Base-by-base conservation (phyloP, 1,140 invertebrate genomes). In the Drosophila pachea region DNA sequence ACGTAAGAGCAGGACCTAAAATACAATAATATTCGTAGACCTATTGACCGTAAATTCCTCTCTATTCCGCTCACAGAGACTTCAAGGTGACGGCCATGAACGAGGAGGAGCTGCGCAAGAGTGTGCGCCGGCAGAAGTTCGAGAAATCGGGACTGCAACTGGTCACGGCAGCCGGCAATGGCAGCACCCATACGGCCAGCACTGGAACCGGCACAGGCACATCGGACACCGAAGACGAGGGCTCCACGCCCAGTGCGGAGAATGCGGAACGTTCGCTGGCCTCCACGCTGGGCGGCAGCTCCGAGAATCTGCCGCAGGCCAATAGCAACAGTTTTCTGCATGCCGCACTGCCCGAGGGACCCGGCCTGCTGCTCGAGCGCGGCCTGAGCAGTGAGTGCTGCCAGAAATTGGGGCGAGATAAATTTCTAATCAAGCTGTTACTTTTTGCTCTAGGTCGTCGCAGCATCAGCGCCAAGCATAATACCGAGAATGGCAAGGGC, bases 71-170 rank as follows among this genome's bases (percentile, higher is more conserved):
- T n/a, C 9, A 5, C 75, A 96, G 94, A 78, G 94, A 96, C 76
- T 97, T 95, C 79, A 95, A 94, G 62, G 94, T 97, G 31, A 96
- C 95, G 82, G 95, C 95, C 42, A 96, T 96, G 92, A 95, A 96
- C 83, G 94, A 94, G 11, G 94, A 95, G 58, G 95, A 96, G 86
- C 89, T 96, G 54, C 90, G 95, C 12, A 94, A 94, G 81, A 96
- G 95, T 2, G 92, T 95, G 89, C 91, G 95, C 32, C 92, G 94
- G 9, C 91, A 92, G 7, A 94, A 94, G 87, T 92, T 93, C 22
- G 91, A 92, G 53, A 90, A 91, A 58, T 83, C 87, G 31, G 89
- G 89, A 9, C 90, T 92, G 2, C 90, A 90, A 76, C 76, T 90
- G 32, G 62, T 82, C 70, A 79, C 88, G 8, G 59, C 36, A 8